phyloP scores from a whole-genome alignment of 2,888 invertebrate genomes.

The Tipula helvola region DNA sequence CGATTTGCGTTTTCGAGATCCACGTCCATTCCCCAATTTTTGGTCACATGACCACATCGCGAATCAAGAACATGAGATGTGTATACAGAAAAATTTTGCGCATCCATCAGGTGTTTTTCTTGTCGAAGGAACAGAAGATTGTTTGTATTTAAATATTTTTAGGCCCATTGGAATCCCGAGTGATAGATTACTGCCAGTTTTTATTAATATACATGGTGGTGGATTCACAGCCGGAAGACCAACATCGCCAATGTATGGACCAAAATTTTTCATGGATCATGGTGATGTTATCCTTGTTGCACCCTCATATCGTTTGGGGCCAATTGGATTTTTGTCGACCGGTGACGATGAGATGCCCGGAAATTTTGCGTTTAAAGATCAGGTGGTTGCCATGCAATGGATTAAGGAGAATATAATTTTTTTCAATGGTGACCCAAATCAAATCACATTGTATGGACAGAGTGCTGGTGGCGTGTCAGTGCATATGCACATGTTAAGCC shows the following conservation, averaged over 20 bases:
- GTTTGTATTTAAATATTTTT: not conserved
- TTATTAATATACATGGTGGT: not conserved
- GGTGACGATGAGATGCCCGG: not conserved
- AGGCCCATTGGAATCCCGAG: not conserved
- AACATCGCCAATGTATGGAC: constrained; percentile 24
- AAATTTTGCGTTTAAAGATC: not conserved
- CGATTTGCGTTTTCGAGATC: constrained; percentile 24
- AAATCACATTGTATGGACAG: not conserved
- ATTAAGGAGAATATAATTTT: not conserved
- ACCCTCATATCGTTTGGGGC: constrained; percentile 31
- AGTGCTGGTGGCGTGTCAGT: constrained; percentile 26
- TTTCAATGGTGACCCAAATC: not conserved
- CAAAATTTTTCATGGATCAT: constrained; percentile 37
- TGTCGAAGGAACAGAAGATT: not conserved
- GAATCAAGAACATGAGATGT: constrained; percentile 18
- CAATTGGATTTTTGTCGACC: constrained; percentile 19
- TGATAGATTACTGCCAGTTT: constrained; percentile 24
- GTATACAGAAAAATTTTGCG: constrained; percentile 37
- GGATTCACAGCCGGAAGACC: not conserved
- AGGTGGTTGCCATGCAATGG: not conserved
- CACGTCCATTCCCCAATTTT: not conserved
- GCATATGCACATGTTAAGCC: constrained; percentile 29
- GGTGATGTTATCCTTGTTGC: constrained; percentile 32
- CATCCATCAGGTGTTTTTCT: not conserved
- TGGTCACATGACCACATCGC: not conserved